A percentile compares a stretch with the other conserved stretches of the same genome.
Evolutionary conservation across 2,797 vertebrate genomes (phyloP).

Genomic region (Chloroceryle amazona): DNA sequence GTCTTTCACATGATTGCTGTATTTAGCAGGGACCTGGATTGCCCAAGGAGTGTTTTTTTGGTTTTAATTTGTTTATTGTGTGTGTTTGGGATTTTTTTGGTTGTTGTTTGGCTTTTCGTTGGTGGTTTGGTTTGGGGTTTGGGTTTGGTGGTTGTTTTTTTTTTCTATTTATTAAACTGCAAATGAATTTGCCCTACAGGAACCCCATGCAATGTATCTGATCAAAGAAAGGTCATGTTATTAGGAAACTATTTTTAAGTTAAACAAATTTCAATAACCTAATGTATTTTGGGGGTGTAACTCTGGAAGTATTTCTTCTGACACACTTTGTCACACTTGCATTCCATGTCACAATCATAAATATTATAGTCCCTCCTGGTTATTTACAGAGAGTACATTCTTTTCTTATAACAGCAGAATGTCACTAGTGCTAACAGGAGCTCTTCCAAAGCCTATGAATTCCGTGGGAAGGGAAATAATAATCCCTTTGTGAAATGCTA

Average conservation of each 20-base stretch:
- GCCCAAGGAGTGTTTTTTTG: background rate
- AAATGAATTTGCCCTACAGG: background rate
- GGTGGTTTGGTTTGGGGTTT: background rate
- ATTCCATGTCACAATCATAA: background rate
- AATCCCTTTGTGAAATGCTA: constrained; percentile 58
- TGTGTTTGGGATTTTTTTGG: background rate
- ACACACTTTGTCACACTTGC: background rate
- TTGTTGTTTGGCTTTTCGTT: background rate
- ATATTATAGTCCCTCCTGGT: background rate
- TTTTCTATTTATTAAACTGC: background rate
- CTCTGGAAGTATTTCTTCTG: background rate
- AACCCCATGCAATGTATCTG: no score
- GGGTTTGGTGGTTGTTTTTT: background rate
- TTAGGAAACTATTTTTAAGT: no score
- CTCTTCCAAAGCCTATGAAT: constrained; percentile 42
- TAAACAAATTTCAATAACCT: no score
- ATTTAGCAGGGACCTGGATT: constrained; percentile 1
- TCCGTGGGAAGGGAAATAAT: constrained; percentile 28
- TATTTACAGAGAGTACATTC: constrained; percentile 38
- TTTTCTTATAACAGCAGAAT: background rate
- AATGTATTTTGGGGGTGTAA: background rate
- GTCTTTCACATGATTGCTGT: constrained; percentile 8
- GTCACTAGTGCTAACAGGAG: background rate
- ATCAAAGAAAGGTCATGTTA: no score
- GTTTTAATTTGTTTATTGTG: background rate